Evolutionary conservation across 2,888 invertebrate species (phyloP).

Genomic region (Drosophila nr. fundita): DNA sequence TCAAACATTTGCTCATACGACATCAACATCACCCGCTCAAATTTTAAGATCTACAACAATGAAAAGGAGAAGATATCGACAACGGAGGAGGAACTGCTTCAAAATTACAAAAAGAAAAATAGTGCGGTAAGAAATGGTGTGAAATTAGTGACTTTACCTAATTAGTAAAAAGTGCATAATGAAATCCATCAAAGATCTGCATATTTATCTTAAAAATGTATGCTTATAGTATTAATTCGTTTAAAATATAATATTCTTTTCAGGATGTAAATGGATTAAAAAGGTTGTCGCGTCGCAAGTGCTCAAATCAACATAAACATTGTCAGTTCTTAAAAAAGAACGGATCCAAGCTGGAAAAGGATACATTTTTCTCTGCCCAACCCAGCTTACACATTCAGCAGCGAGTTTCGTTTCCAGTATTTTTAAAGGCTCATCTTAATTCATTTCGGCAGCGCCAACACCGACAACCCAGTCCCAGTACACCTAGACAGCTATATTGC

Average conservation of each 20-base stretch:
- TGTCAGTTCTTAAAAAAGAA: constrained; percentile 30
- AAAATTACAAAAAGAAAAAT: constrained; percentile 23
- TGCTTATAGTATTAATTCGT: background rate
- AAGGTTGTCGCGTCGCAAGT: constrained; percentile 39
- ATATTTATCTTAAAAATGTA: background rate
- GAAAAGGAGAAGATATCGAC: constrained; percentile 24
- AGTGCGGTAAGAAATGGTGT: constrained; percentile 44
- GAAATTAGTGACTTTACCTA: background rate
- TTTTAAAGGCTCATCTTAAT: constrained; percentile 60
- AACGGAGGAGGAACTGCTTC: constrained; percentile 19
- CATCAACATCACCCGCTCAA: constrained; percentile 38
- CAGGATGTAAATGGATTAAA: constrained; percentile 42
- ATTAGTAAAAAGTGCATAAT: background rate
- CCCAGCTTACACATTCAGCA: constrained; percentile 57
- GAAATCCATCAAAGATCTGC: background rate
- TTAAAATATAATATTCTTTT: constrained; percentile 8
- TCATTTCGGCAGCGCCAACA: constrained; percentile 55
- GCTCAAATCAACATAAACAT: constrained; percentile 22
- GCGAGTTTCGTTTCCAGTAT: constrained; percentile 58
- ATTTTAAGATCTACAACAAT: constrained; percentile 19
- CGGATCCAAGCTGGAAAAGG: constrained; percentile 28
- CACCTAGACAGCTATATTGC: constrained; percentile 49
- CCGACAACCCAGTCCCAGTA: constrained; percentile 46
- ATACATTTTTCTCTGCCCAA: constrained; percentile 34
- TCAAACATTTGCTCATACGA: constrained; percentile 43